These are phyloP conservation scores for Euura saliciscinereae DNA, from an alignment of 1,140 invertebrate species.

Conservation along the genomic window DNA sequence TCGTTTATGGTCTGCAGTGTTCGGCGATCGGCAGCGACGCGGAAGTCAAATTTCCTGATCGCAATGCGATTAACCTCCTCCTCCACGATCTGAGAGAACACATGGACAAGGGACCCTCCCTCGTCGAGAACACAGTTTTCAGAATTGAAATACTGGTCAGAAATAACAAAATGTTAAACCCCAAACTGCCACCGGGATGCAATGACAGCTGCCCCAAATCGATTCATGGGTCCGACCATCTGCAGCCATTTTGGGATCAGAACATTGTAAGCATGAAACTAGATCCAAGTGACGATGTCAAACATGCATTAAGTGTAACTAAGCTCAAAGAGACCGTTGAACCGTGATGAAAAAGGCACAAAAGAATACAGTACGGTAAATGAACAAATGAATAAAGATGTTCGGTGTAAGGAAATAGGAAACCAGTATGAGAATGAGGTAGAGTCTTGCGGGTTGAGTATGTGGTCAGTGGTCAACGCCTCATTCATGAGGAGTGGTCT, in stretches of 20 bases:
- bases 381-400: too few species aligned
- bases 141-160: too few species aligned
- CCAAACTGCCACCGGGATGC: too few species aligned
- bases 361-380: too few species aligned
- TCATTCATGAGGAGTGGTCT: background rate
- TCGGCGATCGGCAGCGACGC: background rate
- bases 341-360: too few species aligned
- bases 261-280: too few species aligned
- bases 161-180: too few species aligned
- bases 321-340: too few species aligned
- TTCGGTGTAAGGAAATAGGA: background rate
- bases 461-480: conserved; percentile 3
- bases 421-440: background rate
- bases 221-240: background rate
- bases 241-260: background rate
- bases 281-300: too few species aligned
- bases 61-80: background rate
- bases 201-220: background rate
- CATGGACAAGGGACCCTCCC: too few species aligned
- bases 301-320: too few species aligned
- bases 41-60: conserved; percentile 5
- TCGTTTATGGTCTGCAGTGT: background rate
- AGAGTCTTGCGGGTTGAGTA: background rate
- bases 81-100: background rate
- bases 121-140: too few species aligned